Base-by-base conservation (phyloP, 2,113 vertebrate genomes). In the Zosterops borbonicus region DNA sequence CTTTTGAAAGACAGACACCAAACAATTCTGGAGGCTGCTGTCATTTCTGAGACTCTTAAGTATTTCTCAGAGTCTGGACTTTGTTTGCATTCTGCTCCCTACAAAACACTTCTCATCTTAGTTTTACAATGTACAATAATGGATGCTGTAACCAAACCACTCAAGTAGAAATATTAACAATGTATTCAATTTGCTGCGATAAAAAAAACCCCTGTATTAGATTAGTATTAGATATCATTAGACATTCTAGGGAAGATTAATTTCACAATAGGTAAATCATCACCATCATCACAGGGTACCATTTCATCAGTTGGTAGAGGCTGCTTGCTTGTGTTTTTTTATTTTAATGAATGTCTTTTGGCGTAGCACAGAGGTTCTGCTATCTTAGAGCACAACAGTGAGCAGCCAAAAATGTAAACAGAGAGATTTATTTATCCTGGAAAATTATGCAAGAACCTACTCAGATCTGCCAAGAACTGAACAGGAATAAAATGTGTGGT, bases 381-480 rank as follows among this genome's bases (percentile, higher is more conserved):
- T 94, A 63, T 75, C 60, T 91, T 78, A 86, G 41, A 95, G 44
- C 52, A 87, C 68, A 92, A 94, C 18, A 92, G 47, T 56, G 41
- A 75, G 56, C 69, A 94, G 73, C 41, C 81, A 94, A 65, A 77
- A 75, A 52, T 82, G 73, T 84, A 94, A 94, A 68, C 83, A 88
- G 6, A 68, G 68, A 49, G 29, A 50, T 92, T 93, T 89, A 87
- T 93, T 93, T 76, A 93, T 81, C 64, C 47, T 78, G 27, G 69
- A 94, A 92, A 92, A 92, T 85, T 94, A 94, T 94, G 52, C 76
- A 91, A 84, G 83, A 94, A 56, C 18, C 27, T 77, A 42, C 39
- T 92, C 68, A 86, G 59, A 74, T 88, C 71, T 95, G 95, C 85
- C 95, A 94, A 92, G 73, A 83, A 90, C 24, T 49, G 42, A 94